Evolutionary conservation across 1,140 invertebrate genomes (phyloP), one percentile per base, ranked within the genome.

Genomic region (Drosophila bifasciata): DNA sequence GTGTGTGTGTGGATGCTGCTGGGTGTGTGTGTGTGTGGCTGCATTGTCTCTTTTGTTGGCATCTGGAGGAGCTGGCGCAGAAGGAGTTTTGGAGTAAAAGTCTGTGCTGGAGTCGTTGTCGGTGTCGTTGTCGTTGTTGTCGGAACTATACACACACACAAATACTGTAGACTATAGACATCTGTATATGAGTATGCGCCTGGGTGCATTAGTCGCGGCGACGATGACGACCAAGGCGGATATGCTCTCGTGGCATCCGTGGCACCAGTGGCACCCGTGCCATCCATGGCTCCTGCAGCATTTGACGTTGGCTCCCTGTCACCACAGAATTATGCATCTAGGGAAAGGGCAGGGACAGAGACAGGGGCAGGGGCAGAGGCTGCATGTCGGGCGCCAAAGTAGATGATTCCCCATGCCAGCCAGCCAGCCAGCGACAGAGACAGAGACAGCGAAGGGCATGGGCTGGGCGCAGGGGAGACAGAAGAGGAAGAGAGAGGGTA

Each of bases 171-270:
- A n/a, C n/a, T n/a, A n/a, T 63, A 73, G 57, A 72, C 68, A 72
- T 73, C 51, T 74, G 58, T 46, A 51, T 49, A 39, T 23, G 64
- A 6, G 23, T 25, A 7, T 7, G 32, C 11, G 32, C 48, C 28
- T 52, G 59, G 69, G 59, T 74, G 71, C 69, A 73, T 74, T 73
- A 71, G 70, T 73, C 45, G 46, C 58, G 49, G 44, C 57, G 51
- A 39, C 66, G 45, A 46, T 23, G 60, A 46, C 59, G 50, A 52
- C 48, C 28, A 23, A 36, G 69, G 48, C 66, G 66, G 67, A 70
- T 60, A 55, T 73, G 68, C 57, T 56, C 43, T 36, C 32, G 11
- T 6, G 23, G 23, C 32, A 13, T 4, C 28, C 28, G 28, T 32
- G 28, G 28, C 28, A 32, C 11, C 8, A 8, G 28, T 19, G 58